Evolutionary conservation across 2,113 vertebrate species (phyloP).

Genomic region (Sebastes fasciatus): DNA sequence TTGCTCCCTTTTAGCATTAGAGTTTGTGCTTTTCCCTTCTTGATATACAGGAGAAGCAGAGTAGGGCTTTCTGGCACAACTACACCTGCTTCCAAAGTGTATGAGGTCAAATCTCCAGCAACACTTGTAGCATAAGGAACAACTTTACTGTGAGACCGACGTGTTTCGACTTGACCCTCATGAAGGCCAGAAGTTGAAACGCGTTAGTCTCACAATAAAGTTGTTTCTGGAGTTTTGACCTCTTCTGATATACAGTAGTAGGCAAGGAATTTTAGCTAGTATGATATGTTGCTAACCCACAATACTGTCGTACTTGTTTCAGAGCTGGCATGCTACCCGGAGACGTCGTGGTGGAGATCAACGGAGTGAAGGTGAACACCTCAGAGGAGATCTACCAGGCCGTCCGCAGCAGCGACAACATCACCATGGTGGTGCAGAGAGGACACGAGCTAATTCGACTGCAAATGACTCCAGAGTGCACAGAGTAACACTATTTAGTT

Average conservation of each 20-base stretch:
- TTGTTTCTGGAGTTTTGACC: too few relatives aligned
- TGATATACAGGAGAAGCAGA: not conserved
- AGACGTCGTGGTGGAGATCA: slow-evolving; percentile 79
- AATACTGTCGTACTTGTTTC: slow-evolving; percentile 36
- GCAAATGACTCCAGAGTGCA: slow-evolving; percentile 89
- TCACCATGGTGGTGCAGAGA: slow-evolving; percentile 88
- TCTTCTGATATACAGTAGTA: not conserved
- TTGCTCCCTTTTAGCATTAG: not conserved
- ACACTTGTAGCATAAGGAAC: too few relatives aligned
- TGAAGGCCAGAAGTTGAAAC: too few relatives aligned
- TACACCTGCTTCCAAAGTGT: too few relatives aligned
- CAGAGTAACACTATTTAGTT: slow-evolving; percentile 80
- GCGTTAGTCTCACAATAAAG: too few relatives aligned
- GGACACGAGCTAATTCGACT: slow-evolving; percentile 84
- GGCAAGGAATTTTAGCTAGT: not conserved
- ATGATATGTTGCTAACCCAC: not conserved
- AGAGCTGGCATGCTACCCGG: slow-evolving; percentile 80
- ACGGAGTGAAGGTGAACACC: slow-evolving; percentile 77
- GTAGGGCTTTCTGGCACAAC: too few relatives aligned
- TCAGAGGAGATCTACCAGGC: slow-evolving; percentile 93
- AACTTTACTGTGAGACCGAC: too few relatives aligned
- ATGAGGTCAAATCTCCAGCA: too few relatives aligned
- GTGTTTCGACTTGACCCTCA: too few relatives aligned
- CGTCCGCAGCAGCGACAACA: slow-evolving; percentile 84
- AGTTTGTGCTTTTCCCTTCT: not conserved